Conservation (phyloP, 2,797 vertebrate genomes). For the Hippocampus kuda region DNA sequence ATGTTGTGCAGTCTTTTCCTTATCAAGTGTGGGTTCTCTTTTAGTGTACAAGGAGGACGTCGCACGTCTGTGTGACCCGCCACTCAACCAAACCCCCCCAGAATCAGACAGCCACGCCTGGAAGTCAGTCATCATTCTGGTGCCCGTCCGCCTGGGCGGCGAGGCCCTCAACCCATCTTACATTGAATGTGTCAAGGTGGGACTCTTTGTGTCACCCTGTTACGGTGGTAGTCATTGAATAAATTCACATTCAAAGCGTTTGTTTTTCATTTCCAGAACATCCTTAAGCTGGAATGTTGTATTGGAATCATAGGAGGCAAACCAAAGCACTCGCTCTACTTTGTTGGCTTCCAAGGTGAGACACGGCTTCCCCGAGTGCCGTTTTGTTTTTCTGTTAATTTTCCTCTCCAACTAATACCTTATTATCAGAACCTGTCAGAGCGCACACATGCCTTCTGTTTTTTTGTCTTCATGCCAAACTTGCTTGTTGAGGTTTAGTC, state of each 20-base stretch:
- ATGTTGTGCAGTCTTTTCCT: conserved; percentile 5
- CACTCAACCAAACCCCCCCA: conserved; percentile 26
- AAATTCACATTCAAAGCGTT: not conserved
- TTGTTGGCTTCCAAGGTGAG: conserved; percentile 86
- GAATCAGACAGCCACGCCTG: conserved; percentile 51
- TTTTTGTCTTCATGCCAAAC: not conserved
- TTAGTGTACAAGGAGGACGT: conserved; percentile 87
- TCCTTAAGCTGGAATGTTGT: conserved; percentile 78
- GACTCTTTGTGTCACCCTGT: conserved; percentile 2
- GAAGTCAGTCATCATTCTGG: conserved; percentile 82
- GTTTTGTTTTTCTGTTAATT: not conserved
- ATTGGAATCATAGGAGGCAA: conserved; percentile 89
- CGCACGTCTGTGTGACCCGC: conserved; percentile 58
- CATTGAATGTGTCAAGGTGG: conserved; percentile 82
- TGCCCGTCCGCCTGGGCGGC: conserved; percentile 83
- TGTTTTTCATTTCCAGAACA: conserved; percentile 64
- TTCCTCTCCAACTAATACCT: not conserved
- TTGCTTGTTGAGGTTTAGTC: not conserved
- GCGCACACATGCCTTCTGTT: not conserved
- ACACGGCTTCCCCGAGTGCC: not conserved
- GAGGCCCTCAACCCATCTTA: conserved; percentile 84
- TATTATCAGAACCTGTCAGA: not conserved
- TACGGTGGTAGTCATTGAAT: not conserved
- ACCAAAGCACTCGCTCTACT: conserved; percentile 86
- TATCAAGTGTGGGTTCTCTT: conserved; percentile 9